Evolutionary conservation across 2,888 invertebrate species (phyloP).

Genomic region (Leucoptera coffeella): DNA sequence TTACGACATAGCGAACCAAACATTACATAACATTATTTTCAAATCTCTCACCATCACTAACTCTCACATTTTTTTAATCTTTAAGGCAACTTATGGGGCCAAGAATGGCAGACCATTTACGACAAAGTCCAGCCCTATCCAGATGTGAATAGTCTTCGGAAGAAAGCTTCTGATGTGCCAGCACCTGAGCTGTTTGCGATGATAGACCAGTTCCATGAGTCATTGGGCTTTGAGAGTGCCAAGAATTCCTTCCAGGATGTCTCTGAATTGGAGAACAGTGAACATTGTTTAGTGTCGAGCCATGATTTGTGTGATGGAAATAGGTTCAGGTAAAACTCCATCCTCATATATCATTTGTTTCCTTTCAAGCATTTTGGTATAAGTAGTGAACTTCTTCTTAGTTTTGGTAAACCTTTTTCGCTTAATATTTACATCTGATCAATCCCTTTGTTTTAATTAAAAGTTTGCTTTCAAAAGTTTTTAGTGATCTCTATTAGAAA

Average conservation of each 20-base stretch:
- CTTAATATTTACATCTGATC: too few species aligned
- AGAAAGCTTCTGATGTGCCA: neutral
- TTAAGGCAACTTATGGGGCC: constrained; percentile 62
- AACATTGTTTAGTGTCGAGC: constrained; percentile 62
- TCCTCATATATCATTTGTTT: too few species aligned
- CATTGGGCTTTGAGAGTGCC: constrained; percentile 56
- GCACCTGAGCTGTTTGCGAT: constrained; percentile 47
- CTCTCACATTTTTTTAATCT: too few species aligned
- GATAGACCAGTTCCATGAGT: constrained; percentile 57
- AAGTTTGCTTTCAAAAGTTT: too few species aligned
- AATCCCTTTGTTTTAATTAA: too few species aligned
- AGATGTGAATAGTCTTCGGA: neutral
- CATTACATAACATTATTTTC: too few species aligned
- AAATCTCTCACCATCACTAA: constrained; percentile 16
- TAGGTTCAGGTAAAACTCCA: constrained; percentile 63
- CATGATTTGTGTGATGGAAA: constrained; percentile 63
- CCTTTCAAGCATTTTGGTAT: too few species aligned
- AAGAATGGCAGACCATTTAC: constrained; percentile 51
- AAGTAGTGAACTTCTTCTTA: too few species aligned
- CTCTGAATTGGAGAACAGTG: constrained; percentile 49
- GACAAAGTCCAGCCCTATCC: constrained; percentile 48
- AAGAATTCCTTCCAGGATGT: constrained; percentile 55
- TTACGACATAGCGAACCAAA: too few species aligned
- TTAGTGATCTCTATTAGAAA: too few species aligned
- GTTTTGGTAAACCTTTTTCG: too few species aligned